Evolutionary conservation across 1,140 invertebrate species (phyloP), one percentile per base, ranked within the genome.

Genomic region (Temnothorax longispinosus): DNA sequence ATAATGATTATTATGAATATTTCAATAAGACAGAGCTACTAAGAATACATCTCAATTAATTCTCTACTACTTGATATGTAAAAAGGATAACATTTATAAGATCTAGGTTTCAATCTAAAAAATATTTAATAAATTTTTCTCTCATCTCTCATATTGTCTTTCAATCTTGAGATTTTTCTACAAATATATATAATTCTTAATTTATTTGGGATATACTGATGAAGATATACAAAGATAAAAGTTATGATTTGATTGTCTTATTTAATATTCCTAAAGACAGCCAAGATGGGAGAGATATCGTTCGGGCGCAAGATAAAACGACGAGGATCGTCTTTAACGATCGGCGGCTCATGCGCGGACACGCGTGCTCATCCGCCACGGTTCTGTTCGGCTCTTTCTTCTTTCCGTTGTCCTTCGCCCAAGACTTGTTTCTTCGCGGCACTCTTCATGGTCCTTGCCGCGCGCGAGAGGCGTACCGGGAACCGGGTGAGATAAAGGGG

Each of bases 361-460:
- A 94, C 94, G 93, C 92, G 90, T 94, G 77, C 90, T 93, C 92
- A 94, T 94, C 92, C 88, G 93, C 92, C 92, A 94, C 94, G 92
- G 91, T 91, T 92, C 90, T 90, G 88, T 86, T 87, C 74, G 54
- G 69, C 84, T 88, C 85, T 93, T 93, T 92, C 90, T 91, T 88
- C 81, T 60, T 64, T 60, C 77, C 58, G 76, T 71, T 74, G 56
- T 58, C 87, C 78, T 65, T 87, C 67, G 38, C 47, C 74, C 7
- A 62, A 87, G 65, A 77, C 86, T 77, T 86, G 62, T 89, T 86
- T 87, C 86, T 18, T 50, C 85, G n/a, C 74, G 69, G 64, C 47
- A 41, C 65, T 85, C 72, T 35, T 60, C 87, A 32, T 52, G 15
- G 32, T 54, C 35, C 32, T 38, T 3, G 47, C 52, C 38, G 32